Evolutionary conservation across 2,113 vertebrate species (phyloP), one percentile per base, ranked within the genome.

Genomic region (Gavia stellata): DNA sequence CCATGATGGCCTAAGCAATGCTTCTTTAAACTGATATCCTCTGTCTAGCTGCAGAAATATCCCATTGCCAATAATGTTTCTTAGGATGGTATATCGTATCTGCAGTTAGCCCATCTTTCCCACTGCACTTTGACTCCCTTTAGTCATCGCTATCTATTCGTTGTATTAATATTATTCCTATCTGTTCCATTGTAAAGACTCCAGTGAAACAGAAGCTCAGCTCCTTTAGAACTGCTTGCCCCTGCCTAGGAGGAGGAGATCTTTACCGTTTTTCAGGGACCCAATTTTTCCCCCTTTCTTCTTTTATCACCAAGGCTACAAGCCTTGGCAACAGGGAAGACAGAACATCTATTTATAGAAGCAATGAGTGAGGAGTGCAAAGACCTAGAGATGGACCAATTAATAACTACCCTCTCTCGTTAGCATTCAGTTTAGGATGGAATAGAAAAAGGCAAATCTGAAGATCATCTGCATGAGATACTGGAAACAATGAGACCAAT

Each of bases 221-320:
- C 25, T 90, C 56, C 73, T 88, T 86, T 87, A 86, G 36, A 89
- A 70, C 45, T 73, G 58, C 50, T 91, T 88, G 61, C 61, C 53
- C 66, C 92, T 6, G 6, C 56, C 14, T 62, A 85, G 45, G 50
- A 91, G 31, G 67, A 73, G 59, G 29, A 91, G 45, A 53, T 88
- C 63, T 88, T 72, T 55, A 52, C 50, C n/a, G 38, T 52, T 92
- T 80, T 86, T 73, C 85, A 82, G 74, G 36, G 65, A 94, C 78
- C 20, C 47, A 66, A 7, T 91, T 95, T 92, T 89, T 40, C 33
- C 34, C 34, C 62, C 36, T 84, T 86, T 75, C 73, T 92, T 96
- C 67, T 86, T 93, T 92, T 90, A 90, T 97, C 96, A 96, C 96
- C 97, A 97, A 95, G 95, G 91, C 90, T 97, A 97, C 94, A 87